Base-by-base conservation (phyloP, 2,113 vertebrate genomes). In the Saimiri boliviensis region DNA sequence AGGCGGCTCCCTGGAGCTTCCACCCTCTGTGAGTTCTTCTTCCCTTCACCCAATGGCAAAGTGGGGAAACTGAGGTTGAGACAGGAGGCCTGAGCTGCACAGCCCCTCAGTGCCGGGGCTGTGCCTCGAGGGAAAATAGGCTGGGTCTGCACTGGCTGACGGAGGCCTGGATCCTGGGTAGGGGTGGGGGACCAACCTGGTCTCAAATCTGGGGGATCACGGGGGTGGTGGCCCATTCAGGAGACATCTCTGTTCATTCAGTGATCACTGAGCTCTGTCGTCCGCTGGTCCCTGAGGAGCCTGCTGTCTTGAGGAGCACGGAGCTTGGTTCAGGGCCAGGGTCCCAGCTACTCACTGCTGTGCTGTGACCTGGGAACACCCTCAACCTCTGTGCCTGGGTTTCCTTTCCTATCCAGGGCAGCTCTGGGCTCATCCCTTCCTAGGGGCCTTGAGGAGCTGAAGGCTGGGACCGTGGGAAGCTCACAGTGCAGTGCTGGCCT, bases 401-500 rank as follows among this genome's bases (percentile, higher is more conserved):
- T 63, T 92, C 25, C 13, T 47, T 30, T 40, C 47, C 49, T 1
- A 1, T n/a, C 66, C 11, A 8, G 1, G 0, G 49, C 40, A 19
- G 32, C 14, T 1, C 5, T 3, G 4, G 25, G 14, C 12, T 4
- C 2, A 6, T 0, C 5, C 7, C 27, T 35, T 60, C 49, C 73
- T 11, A 13, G 25, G 45, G 47, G 8, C 21, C 6, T 1, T 0
- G 5, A 23, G 37, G 85, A 14, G 76, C 3, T 9, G 71, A 63
- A 56, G 68, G 20, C 7, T 11, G 35, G 45, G 7, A 11, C 30
- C 10, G 1, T 1, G 11, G 30, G 77, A 47, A 2, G 19, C 23
- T 20, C 2, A 1, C 11, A 0, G 10, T 70, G 0, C 0, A 1
- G 79, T 13, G 23, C 74, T 2, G 2, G 2, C n/a, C 32, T 14